These are phyloP conservation scores for Dascyllus trimaculatus DNA, from an alignment of 2,113 vertebrate genomes.

Conservation along the genomic window DNA sequence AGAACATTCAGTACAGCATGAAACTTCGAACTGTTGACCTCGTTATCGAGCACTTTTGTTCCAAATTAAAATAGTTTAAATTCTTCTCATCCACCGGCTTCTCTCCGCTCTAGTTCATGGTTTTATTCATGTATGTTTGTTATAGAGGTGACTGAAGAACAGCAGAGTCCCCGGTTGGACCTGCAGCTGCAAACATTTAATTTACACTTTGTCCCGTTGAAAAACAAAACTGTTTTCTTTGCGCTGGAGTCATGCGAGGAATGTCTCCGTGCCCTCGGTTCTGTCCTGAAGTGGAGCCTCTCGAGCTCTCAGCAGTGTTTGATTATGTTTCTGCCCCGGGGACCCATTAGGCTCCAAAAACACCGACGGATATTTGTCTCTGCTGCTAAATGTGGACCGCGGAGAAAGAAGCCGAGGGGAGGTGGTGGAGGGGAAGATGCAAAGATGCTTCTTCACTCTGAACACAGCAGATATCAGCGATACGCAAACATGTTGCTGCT, in stretches of 20 bases:
- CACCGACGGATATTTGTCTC: slow-evolving; percentile 29
- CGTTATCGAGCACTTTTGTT: no score
- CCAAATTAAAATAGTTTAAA: no score
- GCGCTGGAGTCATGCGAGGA: slow-evolving; percentile 35
- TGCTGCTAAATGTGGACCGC: slow-evolving; percentile 41
- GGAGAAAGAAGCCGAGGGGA: neutral
- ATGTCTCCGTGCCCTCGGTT: slow-evolving; percentile 44
- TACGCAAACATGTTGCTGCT: no score
- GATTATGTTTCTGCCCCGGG: slow-evolving; percentile 45
- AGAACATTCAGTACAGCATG: no score
- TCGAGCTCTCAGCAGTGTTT: slow-evolving; percentile 41
- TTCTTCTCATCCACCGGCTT: no score
- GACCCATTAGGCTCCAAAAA: slow-evolving; percentile 30
- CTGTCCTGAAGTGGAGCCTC: slow-evolving; percentile 8
- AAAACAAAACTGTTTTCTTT: slow-evolving; percentile 40
- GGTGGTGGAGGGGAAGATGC: neutral
- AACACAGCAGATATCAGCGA: neutral
- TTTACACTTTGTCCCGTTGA: slow-evolving; percentile 22
- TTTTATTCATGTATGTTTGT: no score
- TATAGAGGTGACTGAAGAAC: neutral
- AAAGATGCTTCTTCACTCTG: neutral
- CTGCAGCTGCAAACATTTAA: slow-evolving; percentile 33
- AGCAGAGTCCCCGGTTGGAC: neutral
- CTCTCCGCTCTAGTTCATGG: no score
- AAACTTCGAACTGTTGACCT: no score